Percentiles rank a stretch among this genome's conserved stretches.
These are phyloP conservation scores for Micromesistius poutassou DNA, from an alignment of 2,797 vertebrate genomes.

Conservation along the genomic window DNA sequence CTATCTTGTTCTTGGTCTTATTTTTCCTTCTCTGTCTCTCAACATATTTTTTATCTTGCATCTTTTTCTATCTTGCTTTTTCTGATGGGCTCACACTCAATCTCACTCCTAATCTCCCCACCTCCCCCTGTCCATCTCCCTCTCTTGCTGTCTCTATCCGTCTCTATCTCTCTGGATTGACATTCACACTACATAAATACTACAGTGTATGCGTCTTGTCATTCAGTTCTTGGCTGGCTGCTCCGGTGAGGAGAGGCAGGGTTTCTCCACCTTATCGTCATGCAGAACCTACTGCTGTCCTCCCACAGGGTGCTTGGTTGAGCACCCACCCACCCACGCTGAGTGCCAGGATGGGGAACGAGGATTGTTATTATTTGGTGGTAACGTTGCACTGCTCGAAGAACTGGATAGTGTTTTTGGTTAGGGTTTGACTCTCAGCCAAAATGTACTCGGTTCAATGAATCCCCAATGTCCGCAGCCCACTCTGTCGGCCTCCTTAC, in stretches of 20 bases:
- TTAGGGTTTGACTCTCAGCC: not conserved
- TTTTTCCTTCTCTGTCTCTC: too few species aligned
- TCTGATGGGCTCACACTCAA: not conserved
- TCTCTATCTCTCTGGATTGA: not conserved
- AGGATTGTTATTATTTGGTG: not conserved
- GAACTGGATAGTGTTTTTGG: not conserved
- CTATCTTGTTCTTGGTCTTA: not conserved
- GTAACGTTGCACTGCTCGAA: not conserved
- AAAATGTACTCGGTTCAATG: not conserved
- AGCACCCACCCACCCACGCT: not conserved
- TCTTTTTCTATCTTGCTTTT: not conserved
- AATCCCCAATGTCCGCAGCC: too few species aligned
- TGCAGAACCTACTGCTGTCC: slow-evolving; percentile 17
- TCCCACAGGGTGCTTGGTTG: not conserved
- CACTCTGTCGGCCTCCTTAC: too few species aligned
- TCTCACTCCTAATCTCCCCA: not conserved
- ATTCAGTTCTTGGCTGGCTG: slow-evolving; percentile 14
- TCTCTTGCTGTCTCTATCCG: too few species aligned
- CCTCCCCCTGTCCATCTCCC: not conserved
- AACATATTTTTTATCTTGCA: not conserved
- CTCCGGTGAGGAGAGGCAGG: slow-evolving; percentile 11
- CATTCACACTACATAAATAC: not conserved
- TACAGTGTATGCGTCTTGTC: not conserved
- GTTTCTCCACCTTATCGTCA: slow-evolving; percentile 18
- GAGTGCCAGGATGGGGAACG: not conserved